Evolutionary conservation across 2,113 vertebrate genomes (phyloP), one percentile per base, ranked within the genome.

Genomic region (Albula glossodonta): DNA sequence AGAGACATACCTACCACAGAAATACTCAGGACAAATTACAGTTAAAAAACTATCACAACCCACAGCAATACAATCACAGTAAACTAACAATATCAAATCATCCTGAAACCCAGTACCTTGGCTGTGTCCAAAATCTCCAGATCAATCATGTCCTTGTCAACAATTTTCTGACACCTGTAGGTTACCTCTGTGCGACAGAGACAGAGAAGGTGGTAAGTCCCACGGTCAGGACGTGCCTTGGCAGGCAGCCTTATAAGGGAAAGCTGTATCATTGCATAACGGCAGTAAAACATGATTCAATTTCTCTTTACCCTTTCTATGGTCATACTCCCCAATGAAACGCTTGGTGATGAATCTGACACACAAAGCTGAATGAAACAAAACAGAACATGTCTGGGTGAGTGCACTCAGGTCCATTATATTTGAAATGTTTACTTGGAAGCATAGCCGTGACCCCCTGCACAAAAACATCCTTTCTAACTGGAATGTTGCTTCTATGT

Each of bases 281-380:
- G 13, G 13, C 13, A 78, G 56, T 81, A 80, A 86, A 60, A 89
- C 57, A 56, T 56, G 51, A 41, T 83, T 41, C 15, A 85, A 17
- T 51, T 22, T 84, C 22, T 81, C 70, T 48, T 92, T 87, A 96
- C 95, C 95, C 79, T 92, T 94, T 89, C 94, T 94, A 89, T 92
- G 94, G 92, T 96, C 95, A 82, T 95, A 95, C 84, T 96, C 95
- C 0, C 94, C 95, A 85, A 95, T 96, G 88, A 94, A 96, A 77
- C 94, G 94, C 80, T 89, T 93, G 70, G 95, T 96, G 80, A 96
- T 90, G 88, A 95, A 95, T 82, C 95, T 94, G 56, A 96, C 95
- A 79, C 94, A 96, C 88, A 96, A 89, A 0, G 95, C 95, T 96
- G 92, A 22, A 53, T 87, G 10, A 93, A 92, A 93, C 19, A 91